These are phyloP conservation scores for Engraulis encrasicolus DNA, from an alignment of 2,113 vertebrate species.

Conservation along the genomic window DNA sequence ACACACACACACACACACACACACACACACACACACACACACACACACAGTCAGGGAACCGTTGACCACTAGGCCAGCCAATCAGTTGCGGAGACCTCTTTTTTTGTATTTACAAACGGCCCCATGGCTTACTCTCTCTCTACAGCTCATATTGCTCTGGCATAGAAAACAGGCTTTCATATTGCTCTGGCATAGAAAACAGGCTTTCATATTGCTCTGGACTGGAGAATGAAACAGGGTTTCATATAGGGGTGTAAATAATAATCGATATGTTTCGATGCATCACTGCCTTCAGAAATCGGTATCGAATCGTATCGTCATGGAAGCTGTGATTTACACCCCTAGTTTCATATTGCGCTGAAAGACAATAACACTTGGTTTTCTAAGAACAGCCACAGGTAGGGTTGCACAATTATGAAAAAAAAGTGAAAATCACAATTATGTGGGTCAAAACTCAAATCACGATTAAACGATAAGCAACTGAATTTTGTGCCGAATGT, in stretches of 20 bases:
- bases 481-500: too few relatives aligned
- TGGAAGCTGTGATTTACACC: too few relatives aligned
- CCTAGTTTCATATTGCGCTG: neutral
- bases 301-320: too few relatives aligned
- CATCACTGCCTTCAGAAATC: too few relatives aligned
- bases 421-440: too few relatives aligned
- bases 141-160: neutral
- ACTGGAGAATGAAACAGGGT: neutral
- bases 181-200: neutral
- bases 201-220: neutral
- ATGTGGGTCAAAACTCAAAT: too few relatives aligned
- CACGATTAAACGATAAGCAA: too few relatives aligned
- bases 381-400: too few relatives aligned
- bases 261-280: too few relatives aligned
- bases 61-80: neutral
- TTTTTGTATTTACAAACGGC: slow-evolving; percentile 17
- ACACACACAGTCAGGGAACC: slow-evolving; percentile 13
- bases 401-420: too few relatives aligned
- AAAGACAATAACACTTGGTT: too few relatives aligned
- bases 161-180: neutral
- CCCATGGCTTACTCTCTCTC: neutral
- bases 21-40: slow-evolving; percentile 11
- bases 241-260: too few relatives aligned
- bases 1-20: slow-evolving; percentile 12
- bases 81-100: slow-evolving; percentile 21